Evolutionary conservation across 2,888 invertebrate species (phyloP).

Genomic region (Macrophya annulata): DNA sequence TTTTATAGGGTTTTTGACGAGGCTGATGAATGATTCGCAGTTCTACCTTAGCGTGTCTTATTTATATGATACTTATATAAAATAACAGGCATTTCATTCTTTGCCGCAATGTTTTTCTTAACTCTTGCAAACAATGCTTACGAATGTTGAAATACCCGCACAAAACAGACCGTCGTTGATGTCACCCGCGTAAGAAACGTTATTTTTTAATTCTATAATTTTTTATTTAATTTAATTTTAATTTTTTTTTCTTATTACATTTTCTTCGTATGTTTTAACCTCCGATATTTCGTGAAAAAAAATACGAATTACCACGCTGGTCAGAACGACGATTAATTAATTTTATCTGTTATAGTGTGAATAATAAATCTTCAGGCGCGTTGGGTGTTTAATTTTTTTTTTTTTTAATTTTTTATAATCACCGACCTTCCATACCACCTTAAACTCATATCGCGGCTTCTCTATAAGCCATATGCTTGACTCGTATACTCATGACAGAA

Average conservation of each 20-base stretch:
- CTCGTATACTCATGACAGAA: constrained; percentile 12
- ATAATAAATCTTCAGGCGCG: not conserved
- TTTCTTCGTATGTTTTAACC: constrained; percentile 17
- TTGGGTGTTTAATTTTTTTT: too few species aligned
- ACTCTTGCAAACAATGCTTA: constrained; percentile 39
- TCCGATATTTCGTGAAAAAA: not conserved
- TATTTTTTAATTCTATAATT: constrained; percentile 8
- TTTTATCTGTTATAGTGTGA: not conserved
- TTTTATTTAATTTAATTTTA: not conserved
- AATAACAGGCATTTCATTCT: constrained; percentile 49
- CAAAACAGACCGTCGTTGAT: constrained; percentile 26
- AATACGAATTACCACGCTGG: not conserved
- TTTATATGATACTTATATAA: constrained; percentile 31
- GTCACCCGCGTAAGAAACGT: constrained; percentile 44
- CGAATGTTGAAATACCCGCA: constrained; percentile 36
- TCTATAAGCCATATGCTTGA: not conserved
- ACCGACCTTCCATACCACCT: not conserved
- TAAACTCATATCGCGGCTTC: not conserved
- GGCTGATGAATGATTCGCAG: constrained; percentile 22
- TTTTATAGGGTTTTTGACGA: not conserved
- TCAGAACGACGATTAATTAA: constrained; percentile 7
- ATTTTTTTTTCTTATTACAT: not conserved
- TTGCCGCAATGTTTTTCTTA: constrained; percentile 48
- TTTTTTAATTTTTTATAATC: constrained; percentile 4
- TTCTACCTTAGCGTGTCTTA: not conserved